A percentile compares a stretch with the other conserved stretches of the same genome.
Conservation (phyloP, 2,797 vertebrate species). For the Potorous gilbertii region DNA sequence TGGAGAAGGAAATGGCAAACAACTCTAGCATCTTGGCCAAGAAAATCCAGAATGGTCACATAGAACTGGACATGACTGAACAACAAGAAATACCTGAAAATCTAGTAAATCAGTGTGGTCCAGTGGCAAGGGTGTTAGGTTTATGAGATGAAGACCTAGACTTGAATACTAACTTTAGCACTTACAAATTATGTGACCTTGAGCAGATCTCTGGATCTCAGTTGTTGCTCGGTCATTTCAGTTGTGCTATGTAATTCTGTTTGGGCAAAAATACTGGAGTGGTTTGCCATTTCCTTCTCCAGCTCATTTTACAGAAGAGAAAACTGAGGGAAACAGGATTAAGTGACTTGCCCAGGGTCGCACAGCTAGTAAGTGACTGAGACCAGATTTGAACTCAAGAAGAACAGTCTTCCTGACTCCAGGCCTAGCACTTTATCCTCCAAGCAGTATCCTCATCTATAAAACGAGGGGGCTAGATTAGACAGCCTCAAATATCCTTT, state of each 20-base stretch:
- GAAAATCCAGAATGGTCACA: background rate
- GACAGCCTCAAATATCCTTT: background rate
- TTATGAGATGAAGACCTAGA: background rate
- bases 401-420: too few relatives aligned
- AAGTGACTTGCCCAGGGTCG: too few relatives aligned
- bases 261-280: background rate
- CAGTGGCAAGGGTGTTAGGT: background rate
- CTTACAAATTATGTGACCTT: background rate
- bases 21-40: background rate
- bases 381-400: background rate
- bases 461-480: background rate
- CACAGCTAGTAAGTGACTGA: accelerated
- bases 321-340: background rate
- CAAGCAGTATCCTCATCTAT: background rate
- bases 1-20: background rate
- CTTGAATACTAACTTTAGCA: background rate
- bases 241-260: background rate
- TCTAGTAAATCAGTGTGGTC: background rate
- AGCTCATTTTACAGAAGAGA: background rate
- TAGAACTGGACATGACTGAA: background rate
- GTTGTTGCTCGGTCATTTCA: background rate
- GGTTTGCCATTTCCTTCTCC: background rate
- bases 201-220: background rate
- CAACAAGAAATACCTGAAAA: background rate
- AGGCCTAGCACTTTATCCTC: accelerated